phyloP scores from a whole-genome alignment of 2,113 vertebrate species.

The Centrocercus urophasianus region DNA sequence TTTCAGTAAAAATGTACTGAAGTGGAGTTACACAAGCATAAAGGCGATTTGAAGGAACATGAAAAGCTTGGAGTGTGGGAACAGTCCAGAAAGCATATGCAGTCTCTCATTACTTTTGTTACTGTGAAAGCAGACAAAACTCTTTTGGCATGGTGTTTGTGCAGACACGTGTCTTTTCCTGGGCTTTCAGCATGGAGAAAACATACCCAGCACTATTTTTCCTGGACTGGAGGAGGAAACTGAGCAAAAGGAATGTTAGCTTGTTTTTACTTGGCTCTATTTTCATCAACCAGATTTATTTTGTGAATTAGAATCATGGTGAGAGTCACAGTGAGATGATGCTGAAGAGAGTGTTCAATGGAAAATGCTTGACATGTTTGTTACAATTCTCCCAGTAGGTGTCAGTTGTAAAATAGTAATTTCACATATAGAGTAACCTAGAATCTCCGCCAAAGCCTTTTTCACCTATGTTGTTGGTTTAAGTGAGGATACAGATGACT shows the following conservation, averaged over 20 bases:
- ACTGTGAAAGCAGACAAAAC: not conserved
- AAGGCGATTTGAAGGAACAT: not conserved
- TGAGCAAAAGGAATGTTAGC: not conserved
- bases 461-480: constrained; percentile 22
- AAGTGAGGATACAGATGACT: constrained; percentile 22
- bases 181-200: not conserved
- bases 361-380: constrained; percentile 34
- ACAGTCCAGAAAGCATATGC: not conserved
- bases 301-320: constrained; percentile 5
- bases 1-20: not conserved
- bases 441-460: constrained; percentile 34
- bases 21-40: not conserved
- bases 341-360: constrained; percentile 21
- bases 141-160: not conserved
- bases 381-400: constrained; percentile 42
- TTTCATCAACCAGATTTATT: constrained; percentile 22
- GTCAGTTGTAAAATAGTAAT: constrained; percentile 48
- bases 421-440: constrained; percentile 50
- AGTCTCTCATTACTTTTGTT: not conserved
- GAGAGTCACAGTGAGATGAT: not conserved
- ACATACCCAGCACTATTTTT: not conserved
- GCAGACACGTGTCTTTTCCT: not conserved
- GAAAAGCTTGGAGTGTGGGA: not conserved
- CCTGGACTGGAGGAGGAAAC: not conserved
- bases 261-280: not conserved